Percentiles rank a stretch among this genome's conserved stretches.
phyloP scores from a whole-genome alignment of 2,888 invertebrate genomes.

The Rotaria sp. region DNA sequence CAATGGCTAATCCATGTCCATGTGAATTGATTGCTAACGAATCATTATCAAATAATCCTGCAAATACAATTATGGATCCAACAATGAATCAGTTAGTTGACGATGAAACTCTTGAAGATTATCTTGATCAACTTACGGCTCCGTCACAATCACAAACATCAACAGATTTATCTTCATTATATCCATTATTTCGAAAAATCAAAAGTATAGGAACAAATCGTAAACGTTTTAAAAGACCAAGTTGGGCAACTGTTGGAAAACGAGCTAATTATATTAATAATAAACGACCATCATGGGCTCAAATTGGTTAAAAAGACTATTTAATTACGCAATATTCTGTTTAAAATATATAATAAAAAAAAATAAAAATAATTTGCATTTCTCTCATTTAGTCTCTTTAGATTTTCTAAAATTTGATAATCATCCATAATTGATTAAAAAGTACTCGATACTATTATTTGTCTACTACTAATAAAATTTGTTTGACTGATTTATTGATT shows the following conservation, averaged over 20 bases:
- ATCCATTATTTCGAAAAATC: neutral
- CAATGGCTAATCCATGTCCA: neutral
- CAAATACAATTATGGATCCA: neutral
- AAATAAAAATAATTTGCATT: neutral
- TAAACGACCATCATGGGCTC: constrained; percentile 26
- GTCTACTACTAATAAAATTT: no score
- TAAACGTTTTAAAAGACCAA: constrained; percentile 7
- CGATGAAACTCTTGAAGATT: neutral
- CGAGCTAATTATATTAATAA: neutral
- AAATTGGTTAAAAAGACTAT: neutral
- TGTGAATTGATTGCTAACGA: neutral
- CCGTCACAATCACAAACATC: neutral
- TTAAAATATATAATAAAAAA: neutral
- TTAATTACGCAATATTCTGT: neutral
- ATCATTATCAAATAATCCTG: neutral
- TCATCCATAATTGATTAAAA: no score
- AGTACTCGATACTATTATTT: no score
- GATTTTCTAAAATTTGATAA: no score
- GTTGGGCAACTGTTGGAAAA: constrained; percentile 5
- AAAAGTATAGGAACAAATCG: neutral
- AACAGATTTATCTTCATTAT: neutral
- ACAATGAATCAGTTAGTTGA: neutral
- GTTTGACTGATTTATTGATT: no score
- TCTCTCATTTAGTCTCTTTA: no score
- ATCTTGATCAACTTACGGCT: neutral